These are phyloP conservation scores for Carlito syrichta DNA, from an alignment of 2,113 vertebrate genomes.

Conservation along the genomic window DNA sequence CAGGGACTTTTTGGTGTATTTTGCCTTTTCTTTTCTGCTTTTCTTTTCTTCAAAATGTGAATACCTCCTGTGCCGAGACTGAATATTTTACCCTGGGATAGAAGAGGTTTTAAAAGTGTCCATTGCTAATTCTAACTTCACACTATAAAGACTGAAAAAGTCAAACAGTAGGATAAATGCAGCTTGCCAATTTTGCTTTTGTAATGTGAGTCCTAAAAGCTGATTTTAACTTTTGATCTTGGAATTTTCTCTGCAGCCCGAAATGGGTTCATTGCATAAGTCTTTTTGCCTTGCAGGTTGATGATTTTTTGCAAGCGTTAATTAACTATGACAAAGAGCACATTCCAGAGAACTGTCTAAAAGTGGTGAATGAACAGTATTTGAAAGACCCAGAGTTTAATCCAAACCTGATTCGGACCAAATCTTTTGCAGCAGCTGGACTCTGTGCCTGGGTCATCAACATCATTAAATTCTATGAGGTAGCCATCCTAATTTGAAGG, in stretches of 20 bases:
- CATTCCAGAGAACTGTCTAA: conserved; percentile 88
- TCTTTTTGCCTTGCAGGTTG: conserved; percentile 79
- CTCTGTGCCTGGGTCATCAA: conserved; percentile 90
- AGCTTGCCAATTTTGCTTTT: conserved; percentile 69
- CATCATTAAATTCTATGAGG: conserved; percentile 88
- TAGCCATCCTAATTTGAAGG: conserved; percentile 34
- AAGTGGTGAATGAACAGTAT: conserved; percentile 87
- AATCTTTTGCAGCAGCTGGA: conserved; percentile 89
- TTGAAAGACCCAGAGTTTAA: conserved; percentile 88
- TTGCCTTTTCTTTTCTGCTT: conserved; percentile 53
- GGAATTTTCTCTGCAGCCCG: conserved; percentile 67
- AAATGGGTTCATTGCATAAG: conserved; percentile 21
- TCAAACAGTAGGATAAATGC: conserved; percentile 52
- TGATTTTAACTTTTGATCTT: conserved; percentile 65
- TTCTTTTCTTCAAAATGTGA: conserved; percentile 65
- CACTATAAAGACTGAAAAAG: conserved; percentile 61
- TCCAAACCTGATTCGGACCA: conserved; percentile 84
- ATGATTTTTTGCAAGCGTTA: conserved; percentile 88
- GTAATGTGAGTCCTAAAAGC: conserved; percentile 56
- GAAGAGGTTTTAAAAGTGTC: conserved; percentile 75
- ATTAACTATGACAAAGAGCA: conserved; percentile 88
- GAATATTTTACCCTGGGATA: conserved; percentile 65
- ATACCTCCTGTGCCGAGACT: conserved; percentile 55
- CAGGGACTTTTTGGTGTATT: conserved; percentile 22
- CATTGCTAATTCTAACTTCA: conserved; percentile 76